Percentiles rank a stretch among this genome's conserved stretches.
These are phyloP conservation scores for Sisyra terminalis DNA, from an alignment of 2,888 invertebrate species.

Conservation along the genomic window DNA sequence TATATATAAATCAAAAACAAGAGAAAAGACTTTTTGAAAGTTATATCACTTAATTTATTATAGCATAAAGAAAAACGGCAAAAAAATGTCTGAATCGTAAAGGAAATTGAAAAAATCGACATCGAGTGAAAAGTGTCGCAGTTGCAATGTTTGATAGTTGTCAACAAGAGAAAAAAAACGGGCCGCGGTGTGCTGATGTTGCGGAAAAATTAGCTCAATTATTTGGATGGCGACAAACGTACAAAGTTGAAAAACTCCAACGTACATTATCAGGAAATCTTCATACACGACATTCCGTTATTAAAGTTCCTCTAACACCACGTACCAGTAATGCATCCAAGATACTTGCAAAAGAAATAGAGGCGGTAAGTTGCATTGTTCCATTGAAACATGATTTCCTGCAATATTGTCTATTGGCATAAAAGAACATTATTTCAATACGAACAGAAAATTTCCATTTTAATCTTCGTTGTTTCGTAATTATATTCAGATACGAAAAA, in stretches of 20 bases:
- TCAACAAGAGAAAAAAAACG: slow-evolving; percentile 17
- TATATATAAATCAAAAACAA: too few relatives aligned
- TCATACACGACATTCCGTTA: slow-evolving; percentile 6
- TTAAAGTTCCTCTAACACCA: slow-evolving; percentile 3
- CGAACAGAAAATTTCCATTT: too few relatives aligned
- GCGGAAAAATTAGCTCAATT: slow-evolving; percentile 60
- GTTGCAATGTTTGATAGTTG: slow-evolving; percentile 21
- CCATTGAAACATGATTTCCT: too few relatives aligned
- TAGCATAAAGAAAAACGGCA: not conserved
- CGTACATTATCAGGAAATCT: slow-evolving; percentile 31
- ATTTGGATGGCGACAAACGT: slow-evolving; percentile 67
- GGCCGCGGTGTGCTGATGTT: slow-evolving; percentile 54
- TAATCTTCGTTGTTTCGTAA: too few relatives aligned
- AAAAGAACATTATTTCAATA: too few relatives aligned
- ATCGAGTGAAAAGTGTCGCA: slow-evolving; percentile 8
- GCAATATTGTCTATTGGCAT: too few relatives aligned
- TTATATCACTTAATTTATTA: too few relatives aligned
- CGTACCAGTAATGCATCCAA: not conserved
- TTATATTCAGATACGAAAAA: too few relatives aligned
- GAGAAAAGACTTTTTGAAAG: too few relatives aligned
- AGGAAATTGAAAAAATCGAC: not conserved
- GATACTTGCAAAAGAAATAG: not conserved
- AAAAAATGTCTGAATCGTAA: not conserved
- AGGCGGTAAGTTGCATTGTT: slow-evolving; percentile 4
- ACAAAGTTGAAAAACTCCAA: slow-evolving; percentile 62